Base-by-base conservation (phyloP, 2,113 vertebrate genomes). In the Gila orcuttii region DNA sequence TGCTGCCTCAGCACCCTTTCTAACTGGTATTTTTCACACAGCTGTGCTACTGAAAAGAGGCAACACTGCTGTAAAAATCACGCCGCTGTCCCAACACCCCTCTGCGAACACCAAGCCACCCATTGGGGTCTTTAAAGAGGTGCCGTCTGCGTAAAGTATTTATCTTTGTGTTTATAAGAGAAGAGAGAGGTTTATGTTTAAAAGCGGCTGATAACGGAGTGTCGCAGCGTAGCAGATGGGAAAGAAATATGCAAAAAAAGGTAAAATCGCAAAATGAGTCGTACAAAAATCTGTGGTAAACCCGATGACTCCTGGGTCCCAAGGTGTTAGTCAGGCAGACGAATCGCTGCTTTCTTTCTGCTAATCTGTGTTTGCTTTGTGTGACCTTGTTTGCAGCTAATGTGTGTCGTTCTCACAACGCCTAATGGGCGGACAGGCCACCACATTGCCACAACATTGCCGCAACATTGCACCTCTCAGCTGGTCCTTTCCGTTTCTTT, bases 11-110 rank as follows among this genome's bases (percentile, higher is more conserved):
- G 98, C 98, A 97, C 94, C 94, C 95, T 96, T 95, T 95, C 95
- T 94, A 94, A 94, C 96, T 96, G 97, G 96, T 97, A 96, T 97
- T 98, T 98, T 97, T 98, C 97, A 97, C 97, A 97, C 97, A 97
- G 97, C 96, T 96, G 96, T 97, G 97, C 95, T 92, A 96, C 95
- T 97, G 97, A 97, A 98, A 97, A 95, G 97, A 96, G 95, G 93
- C 95, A 95, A 93, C 90, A 90, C 95, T 7, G 93, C 95, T 95
- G 96, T 95, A 96, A 95, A 96, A 96, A 97, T 96, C 96, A 95
- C 95, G 96, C 96, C 95, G 95, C 95, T 94, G 94, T 94, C 92
- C 91, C 94, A 93, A 85, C 93, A 85, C 23, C 64, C 80, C 88
- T 93, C 86, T 84, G 88, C 83, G 75, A 87, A 86, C 59, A 76